Conservation (phyloP, 1,140 invertebrate species). For the Euglossa dilemma region DNA sequence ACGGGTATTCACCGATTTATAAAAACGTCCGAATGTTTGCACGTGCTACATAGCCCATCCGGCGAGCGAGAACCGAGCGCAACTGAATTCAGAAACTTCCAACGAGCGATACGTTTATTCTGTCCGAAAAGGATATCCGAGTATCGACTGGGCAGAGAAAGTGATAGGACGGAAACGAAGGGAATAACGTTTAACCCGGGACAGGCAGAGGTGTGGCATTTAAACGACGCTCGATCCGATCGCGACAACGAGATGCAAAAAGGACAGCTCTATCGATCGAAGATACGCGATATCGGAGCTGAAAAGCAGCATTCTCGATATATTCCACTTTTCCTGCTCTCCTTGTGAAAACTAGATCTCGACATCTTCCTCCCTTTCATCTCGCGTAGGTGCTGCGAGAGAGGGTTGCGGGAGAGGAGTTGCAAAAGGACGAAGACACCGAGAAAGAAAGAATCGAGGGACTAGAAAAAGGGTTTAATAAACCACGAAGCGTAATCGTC, state of each 20-base stretch:
- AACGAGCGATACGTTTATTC: neutral
- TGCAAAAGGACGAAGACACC: neutral
- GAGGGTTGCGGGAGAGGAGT: neutral
- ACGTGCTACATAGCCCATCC: too few species aligned
- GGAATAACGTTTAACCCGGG: neutral
- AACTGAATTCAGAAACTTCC: too few species aligned
- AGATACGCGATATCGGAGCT: neutral
- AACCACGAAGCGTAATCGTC: neutral
- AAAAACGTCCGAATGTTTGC: too few species aligned
- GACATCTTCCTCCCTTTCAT: neutral
- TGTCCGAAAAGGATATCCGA: neutral
- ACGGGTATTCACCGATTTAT: too few species aligned
- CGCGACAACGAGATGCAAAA: neutral
- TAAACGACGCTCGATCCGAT: neutral
- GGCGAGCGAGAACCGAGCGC: too few species aligned
- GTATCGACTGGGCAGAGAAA: neutral
- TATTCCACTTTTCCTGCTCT: neutral
- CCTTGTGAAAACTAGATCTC: neutral
- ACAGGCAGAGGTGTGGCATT: neutral
- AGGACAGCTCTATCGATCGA: neutral
- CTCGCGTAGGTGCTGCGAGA: too few species aligned
- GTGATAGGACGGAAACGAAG: neutral
- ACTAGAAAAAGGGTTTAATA: neutral
- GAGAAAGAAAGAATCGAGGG: too few species aligned
- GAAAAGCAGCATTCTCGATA: neutral